Percentiles rank a stretch among this genome's conserved stretches.
These are phyloP conservation scores for Metopia argyrocephala DNA, from an alignment of 2,888 invertebrate genomes.

Conservation along the genomic window DNA sequence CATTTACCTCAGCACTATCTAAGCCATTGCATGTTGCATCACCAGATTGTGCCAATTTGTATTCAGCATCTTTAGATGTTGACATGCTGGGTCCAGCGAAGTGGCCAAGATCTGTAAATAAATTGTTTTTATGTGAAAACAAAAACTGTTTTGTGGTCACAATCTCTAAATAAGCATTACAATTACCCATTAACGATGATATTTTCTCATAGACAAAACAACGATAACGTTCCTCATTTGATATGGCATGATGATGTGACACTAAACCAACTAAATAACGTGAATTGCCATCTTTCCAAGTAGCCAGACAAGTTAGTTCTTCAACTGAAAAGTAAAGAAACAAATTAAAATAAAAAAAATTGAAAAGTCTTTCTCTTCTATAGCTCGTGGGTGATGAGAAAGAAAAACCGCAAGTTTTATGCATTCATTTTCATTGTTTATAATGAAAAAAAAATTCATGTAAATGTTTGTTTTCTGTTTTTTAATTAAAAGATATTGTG, in stretches of 20 bases:
- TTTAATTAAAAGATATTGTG: too few species aligned
- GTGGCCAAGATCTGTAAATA: slow-evolving; percentile 68
- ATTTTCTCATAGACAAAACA: slow-evolving; percentile 97
- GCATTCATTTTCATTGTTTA: too few species aligned
- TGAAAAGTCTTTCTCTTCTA: too few species aligned
- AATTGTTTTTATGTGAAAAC: neutral
- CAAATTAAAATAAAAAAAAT: too few species aligned
- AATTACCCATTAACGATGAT: slow-evolving; percentile 81
- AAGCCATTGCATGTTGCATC: slow-evolving; percentile 96
- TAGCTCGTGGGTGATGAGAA: too few species aligned
- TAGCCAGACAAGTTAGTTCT: slow-evolving; percentile 93
- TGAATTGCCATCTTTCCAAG: slow-evolving; percentile 96
- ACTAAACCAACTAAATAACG: slow-evolving; percentile 94
- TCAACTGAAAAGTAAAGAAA: slow-evolving; percentile 82
- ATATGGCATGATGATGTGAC: slow-evolving; percentile 92
- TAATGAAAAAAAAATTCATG: too few species aligned
- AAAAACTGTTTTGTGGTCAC: neutral
- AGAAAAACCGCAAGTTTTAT: too few species aligned
- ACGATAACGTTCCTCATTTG: slow-evolving; percentile 94
- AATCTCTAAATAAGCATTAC: neutral
- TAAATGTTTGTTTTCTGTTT: too few species aligned
- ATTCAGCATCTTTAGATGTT: slow-evolving; percentile 82
- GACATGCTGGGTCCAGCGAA: slow-evolving; percentile 74
- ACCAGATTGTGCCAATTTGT: slow-evolving; percentile 92
- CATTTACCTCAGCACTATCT: slow-evolving; percentile 87